A percentile compares a stretch with the other conserved stretches of the same genome.
phyloP scores from a whole-genome alignment of 2,113 vertebrate genomes.

The Urocitellus parryii region DNA sequence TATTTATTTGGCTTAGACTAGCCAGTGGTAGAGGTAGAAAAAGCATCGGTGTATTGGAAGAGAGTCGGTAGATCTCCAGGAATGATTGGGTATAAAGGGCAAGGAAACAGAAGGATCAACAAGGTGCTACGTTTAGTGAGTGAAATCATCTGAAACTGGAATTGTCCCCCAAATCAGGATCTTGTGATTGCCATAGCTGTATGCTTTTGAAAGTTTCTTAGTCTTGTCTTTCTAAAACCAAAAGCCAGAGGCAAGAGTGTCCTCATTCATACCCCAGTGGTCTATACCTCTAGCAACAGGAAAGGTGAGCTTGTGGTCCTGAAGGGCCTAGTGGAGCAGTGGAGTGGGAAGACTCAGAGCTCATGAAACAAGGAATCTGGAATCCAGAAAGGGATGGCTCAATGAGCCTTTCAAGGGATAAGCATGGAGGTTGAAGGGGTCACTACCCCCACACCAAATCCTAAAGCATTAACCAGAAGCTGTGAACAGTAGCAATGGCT shows the following conservation, averaged over 20 bases:
- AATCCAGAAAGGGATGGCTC: not conserved
- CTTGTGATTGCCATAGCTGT: not conserved
- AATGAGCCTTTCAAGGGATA: not conserved
- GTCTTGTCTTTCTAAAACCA: not conserved
- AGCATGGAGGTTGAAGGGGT: not conserved
- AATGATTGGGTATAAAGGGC: not conserved
- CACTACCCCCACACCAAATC: not conserved
- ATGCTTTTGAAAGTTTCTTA: not conserved
- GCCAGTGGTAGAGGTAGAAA: not conserved
- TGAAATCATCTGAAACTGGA: not conserved
- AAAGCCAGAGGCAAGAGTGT: not conserved
- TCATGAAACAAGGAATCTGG: not conserved
- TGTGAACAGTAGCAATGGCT: too few relatives aligned
- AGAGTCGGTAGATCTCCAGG: not conserved
- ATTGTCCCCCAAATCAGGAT: not conserved
- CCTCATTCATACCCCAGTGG: not conserved
- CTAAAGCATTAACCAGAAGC: not conserved
- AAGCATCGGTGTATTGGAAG: not conserved
- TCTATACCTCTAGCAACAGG: not conserved
- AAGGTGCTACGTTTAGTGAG: not conserved
- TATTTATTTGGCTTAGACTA: not conserved
- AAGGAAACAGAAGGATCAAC: not conserved
- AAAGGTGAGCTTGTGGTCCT: not conserved
- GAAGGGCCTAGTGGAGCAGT: not conserved
- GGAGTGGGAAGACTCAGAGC: not conserved